Conservation (phyloP, 2,113 vertebrate species). For the Petromus typicus region DNA sequence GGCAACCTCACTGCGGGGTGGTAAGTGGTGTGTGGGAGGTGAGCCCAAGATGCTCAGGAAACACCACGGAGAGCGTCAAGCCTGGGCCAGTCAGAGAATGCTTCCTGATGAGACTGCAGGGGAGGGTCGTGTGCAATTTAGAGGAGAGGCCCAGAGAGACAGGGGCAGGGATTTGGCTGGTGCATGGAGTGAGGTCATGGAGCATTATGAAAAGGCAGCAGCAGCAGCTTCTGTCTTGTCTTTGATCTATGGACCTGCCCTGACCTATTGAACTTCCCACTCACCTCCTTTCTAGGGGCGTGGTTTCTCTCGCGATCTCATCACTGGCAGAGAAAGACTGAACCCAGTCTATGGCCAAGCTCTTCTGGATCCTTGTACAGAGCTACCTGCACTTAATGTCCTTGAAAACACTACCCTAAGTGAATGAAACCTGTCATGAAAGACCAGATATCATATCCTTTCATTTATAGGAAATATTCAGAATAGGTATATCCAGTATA, state of each 20-base stretch:
- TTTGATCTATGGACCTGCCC: not conserved
- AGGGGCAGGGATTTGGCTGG: conserved; percentile 3
- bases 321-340: not conserved
- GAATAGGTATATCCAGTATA: no score
- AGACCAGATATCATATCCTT: no score
- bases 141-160: not conserved
- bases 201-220: not conserved
- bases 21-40: not conserved
- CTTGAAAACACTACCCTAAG: no score
- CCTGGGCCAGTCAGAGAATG: not conserved
- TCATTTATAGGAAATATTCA: no score
- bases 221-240: not conserved
- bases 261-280: not conserved
- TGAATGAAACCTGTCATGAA: no score
- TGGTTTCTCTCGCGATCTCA: not conserved
- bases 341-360: not conserved
- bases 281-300: not conserved
- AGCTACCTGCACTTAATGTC: not conserved
- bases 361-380: not conserved
- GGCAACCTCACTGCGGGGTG: not conserved
- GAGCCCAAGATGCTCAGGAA: conserved; percentile 4
- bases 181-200: not conserved
- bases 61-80: not conserved
- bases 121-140: not conserved
- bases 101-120: not conserved